These are phyloP conservation scores for Pseudomugil gertrudae DNA, from an alignment of 2,797 vertebrate species.

Conservation along the genomic window DNA sequence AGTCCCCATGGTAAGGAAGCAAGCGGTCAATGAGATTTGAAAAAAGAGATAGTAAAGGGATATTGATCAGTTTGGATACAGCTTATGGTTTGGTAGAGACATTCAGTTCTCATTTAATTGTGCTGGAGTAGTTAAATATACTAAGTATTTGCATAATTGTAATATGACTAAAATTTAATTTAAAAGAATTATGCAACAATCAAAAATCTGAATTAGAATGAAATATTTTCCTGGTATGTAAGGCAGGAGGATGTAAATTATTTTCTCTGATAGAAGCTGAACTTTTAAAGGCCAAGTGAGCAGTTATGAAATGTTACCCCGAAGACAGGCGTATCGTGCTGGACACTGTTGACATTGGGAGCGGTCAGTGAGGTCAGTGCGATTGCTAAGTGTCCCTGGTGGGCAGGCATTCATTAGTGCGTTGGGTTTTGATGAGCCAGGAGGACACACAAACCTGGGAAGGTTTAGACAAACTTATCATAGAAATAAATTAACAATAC, in stretches of 20 bases:
- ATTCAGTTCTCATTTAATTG: neutral
- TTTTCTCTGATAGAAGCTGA: neutral
- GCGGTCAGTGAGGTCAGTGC: constrained; percentile 82
- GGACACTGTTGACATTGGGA: constrained; percentile 89
- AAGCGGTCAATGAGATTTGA: neutral
- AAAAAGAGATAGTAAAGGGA: neutral
- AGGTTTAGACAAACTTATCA: neutral
- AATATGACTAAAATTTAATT: neutral
- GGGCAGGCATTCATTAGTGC: constrained; percentile 82
- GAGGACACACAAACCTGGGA: constrained; percentile 84
- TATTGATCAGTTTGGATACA: neutral
- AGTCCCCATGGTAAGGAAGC: neutral
- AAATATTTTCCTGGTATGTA: neutral
- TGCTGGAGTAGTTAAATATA: neutral
- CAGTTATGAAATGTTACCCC: constrained; percentile 74
- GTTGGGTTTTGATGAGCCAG: constrained; percentile 85
- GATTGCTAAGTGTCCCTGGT: constrained; percentile 84
- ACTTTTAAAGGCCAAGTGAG: constrained; percentile 8
- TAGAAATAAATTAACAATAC: neutral
- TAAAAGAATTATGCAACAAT: neutral
- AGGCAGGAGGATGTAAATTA: neutral
- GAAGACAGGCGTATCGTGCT: constrained; percentile 82
- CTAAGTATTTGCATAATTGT: neutral
- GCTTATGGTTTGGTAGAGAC: neutral
- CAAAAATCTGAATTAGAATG: neutral